Conservation (phyloP, 2,888 invertebrate genomes). For the Ommatoiulus sabulosus region DNA sequence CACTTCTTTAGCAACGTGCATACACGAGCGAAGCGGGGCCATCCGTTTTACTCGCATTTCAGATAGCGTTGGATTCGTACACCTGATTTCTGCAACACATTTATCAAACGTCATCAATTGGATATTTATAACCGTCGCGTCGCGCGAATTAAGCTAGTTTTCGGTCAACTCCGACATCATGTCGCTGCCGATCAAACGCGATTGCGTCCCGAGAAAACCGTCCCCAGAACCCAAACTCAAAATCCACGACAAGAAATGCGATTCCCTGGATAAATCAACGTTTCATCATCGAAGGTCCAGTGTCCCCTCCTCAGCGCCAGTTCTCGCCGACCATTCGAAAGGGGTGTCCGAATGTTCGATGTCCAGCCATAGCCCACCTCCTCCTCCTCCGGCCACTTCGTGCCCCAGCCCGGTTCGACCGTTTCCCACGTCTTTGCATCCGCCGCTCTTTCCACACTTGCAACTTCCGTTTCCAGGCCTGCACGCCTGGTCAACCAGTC, state of each 20-base stretch:
- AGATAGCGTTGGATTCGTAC: neutral
- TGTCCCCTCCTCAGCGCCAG: neutral
- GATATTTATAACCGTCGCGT: neutral
- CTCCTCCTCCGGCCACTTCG: neutral
- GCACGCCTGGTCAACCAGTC: constrained; percentile 35
- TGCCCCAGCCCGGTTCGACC: constrained; percentile 16
- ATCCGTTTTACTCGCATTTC: neutral
- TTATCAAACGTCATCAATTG: neutral
- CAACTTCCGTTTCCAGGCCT: constrained; percentile 31
- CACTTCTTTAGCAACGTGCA: neutral
- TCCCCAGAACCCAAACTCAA: neutral
- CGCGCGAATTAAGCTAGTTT: neutral
- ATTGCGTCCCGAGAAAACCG: neutral
- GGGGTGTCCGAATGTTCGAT: neutral
- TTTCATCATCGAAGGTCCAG: neutral
- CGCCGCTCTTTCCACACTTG: constrained; percentile 47
- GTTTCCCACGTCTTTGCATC: neutral
- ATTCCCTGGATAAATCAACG: neutral
- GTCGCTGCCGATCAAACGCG: constrained; percentile 4
- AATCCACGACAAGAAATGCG: neutral
- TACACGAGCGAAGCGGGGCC: neutral
- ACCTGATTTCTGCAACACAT: neutral
- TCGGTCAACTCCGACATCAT: neutral
- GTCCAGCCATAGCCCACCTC: neutral
- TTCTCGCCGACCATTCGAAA: neutral